These are phyloP conservation scores for Neodiprion pinetum DNA, from an alignment of 1,140 invertebrate species.

Conservation along the genomic window DNA sequence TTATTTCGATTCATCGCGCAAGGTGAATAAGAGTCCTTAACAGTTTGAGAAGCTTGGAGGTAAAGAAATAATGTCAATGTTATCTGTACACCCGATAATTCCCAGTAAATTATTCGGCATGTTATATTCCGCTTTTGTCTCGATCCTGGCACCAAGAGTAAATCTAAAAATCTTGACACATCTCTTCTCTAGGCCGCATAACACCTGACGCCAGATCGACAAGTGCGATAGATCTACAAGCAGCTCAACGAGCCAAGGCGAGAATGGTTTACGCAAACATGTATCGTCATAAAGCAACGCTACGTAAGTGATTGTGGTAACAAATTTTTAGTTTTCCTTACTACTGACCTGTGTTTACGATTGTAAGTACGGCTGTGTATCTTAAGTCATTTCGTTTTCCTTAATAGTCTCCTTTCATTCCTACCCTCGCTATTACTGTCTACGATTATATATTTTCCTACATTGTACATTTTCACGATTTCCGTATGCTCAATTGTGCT, in stretches of 20 bases:
- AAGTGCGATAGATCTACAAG: conserved; percentile 91
- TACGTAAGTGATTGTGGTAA: conserved; percentile 69
- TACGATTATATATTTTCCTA: no score
- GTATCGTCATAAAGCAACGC: conserved; percentile 77
- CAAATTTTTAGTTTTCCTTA: conserved; percentile 18
- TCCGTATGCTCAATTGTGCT: no score
- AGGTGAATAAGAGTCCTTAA: neutral
- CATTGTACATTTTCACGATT: no score
- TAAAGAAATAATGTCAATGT: no score
- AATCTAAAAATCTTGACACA: conserved; percentile 14
- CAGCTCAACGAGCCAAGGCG: conserved; percentile 83
- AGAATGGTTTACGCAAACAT: conserved; percentile 81
- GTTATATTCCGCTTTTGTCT: neutral
- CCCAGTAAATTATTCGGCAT: neutral
- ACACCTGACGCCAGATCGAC: conserved; percentile 76
- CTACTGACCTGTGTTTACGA: conserved; percentile 12
- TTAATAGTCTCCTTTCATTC: no score
- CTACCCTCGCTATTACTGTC: no score
- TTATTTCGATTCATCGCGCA: neutral
- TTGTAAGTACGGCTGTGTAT: conserved; percentile 2
- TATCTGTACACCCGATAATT: no score
- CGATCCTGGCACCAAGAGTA: neutral
- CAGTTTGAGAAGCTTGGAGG: no score
- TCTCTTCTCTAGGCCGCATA: conserved; percentile 43
- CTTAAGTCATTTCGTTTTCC: neutral